These are phyloP conservation scores for Pseudochirops cupreus DNA, from an alignment of 2,797 vertebrate species.

Conservation along the genomic window DNA sequence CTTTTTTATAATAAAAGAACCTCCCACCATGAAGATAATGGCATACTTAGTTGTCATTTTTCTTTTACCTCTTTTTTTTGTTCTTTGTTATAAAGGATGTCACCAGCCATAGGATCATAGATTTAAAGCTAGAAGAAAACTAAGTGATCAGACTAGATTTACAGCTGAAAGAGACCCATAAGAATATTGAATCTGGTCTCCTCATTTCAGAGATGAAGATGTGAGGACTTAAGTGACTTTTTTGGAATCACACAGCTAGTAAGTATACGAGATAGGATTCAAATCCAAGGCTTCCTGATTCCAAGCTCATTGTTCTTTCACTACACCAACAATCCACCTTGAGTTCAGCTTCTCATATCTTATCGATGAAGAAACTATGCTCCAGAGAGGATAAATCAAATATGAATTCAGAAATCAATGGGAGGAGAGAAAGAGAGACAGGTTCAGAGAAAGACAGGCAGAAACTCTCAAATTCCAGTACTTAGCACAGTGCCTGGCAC, in stretches of 20 bases:
- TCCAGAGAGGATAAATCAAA: not conserved
- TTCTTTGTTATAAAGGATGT: not conserved
- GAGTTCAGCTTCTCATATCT: not conserved
- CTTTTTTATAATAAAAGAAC: not conserved
- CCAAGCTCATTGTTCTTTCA: not conserved
- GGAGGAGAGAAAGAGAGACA: not conserved
- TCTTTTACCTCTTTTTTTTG: not conserved
- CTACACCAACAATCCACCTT: not conserved
- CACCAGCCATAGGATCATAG: not conserved
- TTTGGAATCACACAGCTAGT: not conserved
- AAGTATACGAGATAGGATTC: not conserved
- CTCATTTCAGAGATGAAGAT: not conserved
- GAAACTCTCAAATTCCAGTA: not conserved
- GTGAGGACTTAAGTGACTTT: not conserved
- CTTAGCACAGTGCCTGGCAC: not conserved
- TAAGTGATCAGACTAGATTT: not conserved
- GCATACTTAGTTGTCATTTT: not conserved
- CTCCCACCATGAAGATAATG: not conserved
- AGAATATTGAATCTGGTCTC: not conserved
- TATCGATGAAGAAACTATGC: not conserved
- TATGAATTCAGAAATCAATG: not conserved
- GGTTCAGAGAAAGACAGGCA: not conserved
- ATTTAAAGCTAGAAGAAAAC: not conserved
- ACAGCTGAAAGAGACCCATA: not conserved
- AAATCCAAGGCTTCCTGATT: not conserved